Evolutionary conservation across 2,797 vertebrate species (phyloP).

Genomic region (Pipistrellus kuhlii): DNA sequence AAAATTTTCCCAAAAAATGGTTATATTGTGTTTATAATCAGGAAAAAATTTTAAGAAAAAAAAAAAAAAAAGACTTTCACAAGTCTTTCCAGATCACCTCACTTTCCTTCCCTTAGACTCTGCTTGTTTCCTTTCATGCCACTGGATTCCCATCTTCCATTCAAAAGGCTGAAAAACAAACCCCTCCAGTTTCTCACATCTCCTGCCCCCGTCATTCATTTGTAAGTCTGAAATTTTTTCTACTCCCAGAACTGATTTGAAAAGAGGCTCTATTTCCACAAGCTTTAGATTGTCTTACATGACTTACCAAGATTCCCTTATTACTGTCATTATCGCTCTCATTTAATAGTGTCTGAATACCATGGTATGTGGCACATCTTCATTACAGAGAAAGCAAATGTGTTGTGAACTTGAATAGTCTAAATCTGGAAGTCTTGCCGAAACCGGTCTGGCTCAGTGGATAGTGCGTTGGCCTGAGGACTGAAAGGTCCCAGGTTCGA

Average conservation of each 20-base stretch:
- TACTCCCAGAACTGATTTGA: conserved; percentile 1
- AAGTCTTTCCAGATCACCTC: background rate
- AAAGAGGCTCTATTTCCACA: background rate
- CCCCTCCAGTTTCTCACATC: background rate
- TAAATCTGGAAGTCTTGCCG: background rate
- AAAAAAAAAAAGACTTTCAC: background rate
- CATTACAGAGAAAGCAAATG: background rate
- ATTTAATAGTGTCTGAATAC: conserved; percentile 14
- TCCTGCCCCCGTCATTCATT: background rate
- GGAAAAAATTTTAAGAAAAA: background rate
- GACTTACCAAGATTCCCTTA: background rate
- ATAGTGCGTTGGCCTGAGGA: too few relatives aligned
- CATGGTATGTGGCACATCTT: background rate
- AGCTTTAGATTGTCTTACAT: background rate
- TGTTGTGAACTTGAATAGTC: background rate
- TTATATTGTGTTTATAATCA: background rate
- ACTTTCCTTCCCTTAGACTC: background rate
- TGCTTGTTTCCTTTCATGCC: background rate
- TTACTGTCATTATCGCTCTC: background rate
- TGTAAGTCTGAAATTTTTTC: conserved; percentile 5
- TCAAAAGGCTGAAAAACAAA: conserved; percentile 48
- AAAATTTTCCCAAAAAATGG: background rate
- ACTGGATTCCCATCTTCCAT: background rate
- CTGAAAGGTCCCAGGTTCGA: too few relatives aligned
- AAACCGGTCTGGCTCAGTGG: too few relatives aligned